Base-by-base conservation (phyloP, 2,113 vertebrate species). In the Amphiprion percula region DNA sequence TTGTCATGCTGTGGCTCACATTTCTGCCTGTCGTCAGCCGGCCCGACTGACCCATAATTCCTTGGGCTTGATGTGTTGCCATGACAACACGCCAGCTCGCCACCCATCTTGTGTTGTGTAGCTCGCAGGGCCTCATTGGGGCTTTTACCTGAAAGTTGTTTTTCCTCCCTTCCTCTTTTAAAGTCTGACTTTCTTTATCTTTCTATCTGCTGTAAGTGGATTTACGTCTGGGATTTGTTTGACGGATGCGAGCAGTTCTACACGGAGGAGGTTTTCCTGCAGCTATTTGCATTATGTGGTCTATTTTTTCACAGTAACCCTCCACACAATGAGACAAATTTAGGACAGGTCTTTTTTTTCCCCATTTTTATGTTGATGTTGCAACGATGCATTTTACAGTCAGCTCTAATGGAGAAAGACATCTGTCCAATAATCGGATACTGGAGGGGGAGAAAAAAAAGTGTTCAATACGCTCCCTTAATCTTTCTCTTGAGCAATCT, bases 101-200 rank as follows among this genome's bases (percentile, higher is more conserved):
- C 67, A 67, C 75, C 76, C 70, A 73, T 77, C 73, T 75, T 79
- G 55, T 30, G 52, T 75, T 79, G 55, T 30, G 52, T 60, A 63
- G 65, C 19, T 15, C 15, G 55, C 26, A 28, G 74, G 66, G 62
- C 41, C 63, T 77, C 61, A 6, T 16, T 15, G 62, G 69, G 47
- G 24, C 77, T 76, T 74, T 68, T 72, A 87, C 76, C 66, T 89
- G 63, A 76, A 76, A 77, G 67, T 79, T 79, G 69, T 86, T 89
- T 79, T 79, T 81, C 44, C 60, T 67, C 52, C 52, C 68, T 37
- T 85, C 54, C 54, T 67, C 44, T 75, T 84, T 69, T 47, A 55
- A 50, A 23, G 24, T 47, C 68, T 83, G 49, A 63, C 74, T 53
- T 53, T 23, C 11, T 75, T 66, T 79, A 80, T 84, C 78, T 79